Base-by-base conservation (phyloP, 2,888 invertebrate species). In the Phalera bucephala region DNA sequence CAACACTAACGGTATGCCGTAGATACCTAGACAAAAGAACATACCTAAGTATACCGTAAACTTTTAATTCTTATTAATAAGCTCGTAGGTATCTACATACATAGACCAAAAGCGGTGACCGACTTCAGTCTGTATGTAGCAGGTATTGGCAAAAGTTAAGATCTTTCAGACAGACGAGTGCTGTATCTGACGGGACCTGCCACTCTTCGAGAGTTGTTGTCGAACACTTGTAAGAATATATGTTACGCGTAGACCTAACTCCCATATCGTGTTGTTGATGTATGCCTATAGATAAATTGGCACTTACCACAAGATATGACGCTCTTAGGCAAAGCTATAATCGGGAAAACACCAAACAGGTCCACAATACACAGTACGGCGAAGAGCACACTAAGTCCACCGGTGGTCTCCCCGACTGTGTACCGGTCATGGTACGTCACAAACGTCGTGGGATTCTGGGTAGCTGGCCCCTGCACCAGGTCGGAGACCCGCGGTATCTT, bases 271-370 rank as follows among this genome's bases (percentile, higher is more conserved):
- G n/a, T n/a, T n/a, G n/a, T n/a, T n/a, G n/a, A n/a, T n/a, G n/a
- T n/a, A n/a, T n/a, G n/a, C n/a, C n/a, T n/a, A n/a, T n/a, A n/a
- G n/a, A n/a, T n/a, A n/a, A n/a, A n/a, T n/a, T n/a, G n/a, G n/a
- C n/a, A 12, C 72, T 90, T 69, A 94, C 96, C 96, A 69, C 95
- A 94, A 52, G 93, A 91, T 28, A 95, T 93, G 12, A 96, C 91
- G 14, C 94, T 91, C 52, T 93, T 92, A 0, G 96, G 95, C 37
- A 96, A 73, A 0, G 95, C 92, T 8, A 96, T 91, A 1, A 96
- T 92, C 0, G 96, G 96, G 66, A 96, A 95, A 0, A 96, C 95
- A 25, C 96, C 96, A 65, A 96, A 95, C 28, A 96, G 91, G 72
- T 96, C 96, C 10, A 96, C 90, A 14, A 96, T 93, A 72, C 95